phyloP scores from a whole-genome alignment of 2,888 invertebrate species.

The Acleris holmiana region DNA sequence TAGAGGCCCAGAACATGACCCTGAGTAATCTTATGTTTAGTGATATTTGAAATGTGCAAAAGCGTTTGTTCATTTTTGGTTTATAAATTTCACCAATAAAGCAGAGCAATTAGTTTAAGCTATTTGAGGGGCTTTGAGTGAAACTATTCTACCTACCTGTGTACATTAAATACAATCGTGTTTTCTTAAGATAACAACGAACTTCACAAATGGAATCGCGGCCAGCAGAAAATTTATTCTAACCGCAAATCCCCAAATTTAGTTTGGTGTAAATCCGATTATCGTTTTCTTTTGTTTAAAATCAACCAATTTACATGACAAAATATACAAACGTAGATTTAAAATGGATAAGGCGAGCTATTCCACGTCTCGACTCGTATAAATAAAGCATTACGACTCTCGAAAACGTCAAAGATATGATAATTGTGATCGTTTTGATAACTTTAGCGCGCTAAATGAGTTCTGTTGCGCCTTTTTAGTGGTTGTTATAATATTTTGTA shows the following conservation, averaged over 20 bases:
- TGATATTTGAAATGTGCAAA: no score
- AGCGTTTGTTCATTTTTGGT: no score
- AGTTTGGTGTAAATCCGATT: background rate
- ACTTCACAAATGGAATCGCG: no score
- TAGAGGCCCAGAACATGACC: no score
- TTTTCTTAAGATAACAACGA: no score
- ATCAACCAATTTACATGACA: slow-evolving; percentile 33
- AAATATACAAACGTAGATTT: slow-evolving; percentile 41
- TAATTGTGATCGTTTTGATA: slow-evolving; percentile 44
- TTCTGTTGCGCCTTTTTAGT: slow-evolving; percentile 39
- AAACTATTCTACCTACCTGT: no score
- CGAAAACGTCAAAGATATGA: slow-evolving; percentile 43
- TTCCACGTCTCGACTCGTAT: slow-evolving; percentile 26
- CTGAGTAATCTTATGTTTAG: no score
- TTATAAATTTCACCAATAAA: no score
- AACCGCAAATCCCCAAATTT: slow-evolving; percentile 7
- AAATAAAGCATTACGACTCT: slow-evolving; percentile 30
- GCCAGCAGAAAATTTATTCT: no score
- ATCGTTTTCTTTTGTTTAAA: slow-evolving; percentile 30
- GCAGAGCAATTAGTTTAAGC: no score
- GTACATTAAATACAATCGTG: no score
- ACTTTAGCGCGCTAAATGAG: slow-evolving; percentile 35
- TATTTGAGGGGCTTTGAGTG: no score
- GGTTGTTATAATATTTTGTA: slow-evolving; percentile 40
- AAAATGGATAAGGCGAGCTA: slow-evolving; percentile 44